Evolutionary conservation across 2,113 vertebrate genomes (phyloP).

Genomic region (Menura novaehollandiae): DNA sequence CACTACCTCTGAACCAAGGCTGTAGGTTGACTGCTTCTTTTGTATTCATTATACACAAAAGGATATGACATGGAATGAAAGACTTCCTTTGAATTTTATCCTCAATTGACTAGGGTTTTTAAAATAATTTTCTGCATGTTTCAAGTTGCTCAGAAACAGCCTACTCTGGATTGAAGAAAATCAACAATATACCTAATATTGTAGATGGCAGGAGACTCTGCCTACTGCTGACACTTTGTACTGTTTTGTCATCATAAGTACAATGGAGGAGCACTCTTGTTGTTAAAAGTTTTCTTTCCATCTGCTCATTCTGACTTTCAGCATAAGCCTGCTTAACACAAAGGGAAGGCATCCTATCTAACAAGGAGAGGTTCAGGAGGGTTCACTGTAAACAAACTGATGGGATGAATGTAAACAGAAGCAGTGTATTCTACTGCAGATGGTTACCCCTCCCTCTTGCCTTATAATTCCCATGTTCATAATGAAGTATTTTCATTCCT

Average conservation of each 20-base stretch:
- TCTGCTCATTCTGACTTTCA: slow-evolving; percentile 61
- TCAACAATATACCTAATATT: not conserved
- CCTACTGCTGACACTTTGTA: slow-evolving; percentile 37
- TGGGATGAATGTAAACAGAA: slow-evolving; percentile 51
- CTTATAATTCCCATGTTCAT: not conserved
- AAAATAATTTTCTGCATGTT: not conserved
- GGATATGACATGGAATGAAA: not conserved
- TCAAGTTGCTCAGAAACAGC: slow-evolving; percentile 46
- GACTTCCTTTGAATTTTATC: not conserved
- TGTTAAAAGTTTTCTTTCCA: slow-evolving; percentile 52
- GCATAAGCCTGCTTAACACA: slow-evolving; percentile 54
- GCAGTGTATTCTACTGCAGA: slow-evolving; percentile 43
- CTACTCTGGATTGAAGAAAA: slow-evolving; percentile 8
- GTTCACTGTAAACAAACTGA: slow-evolving; percentile 64
- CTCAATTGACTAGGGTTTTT: not conserved
- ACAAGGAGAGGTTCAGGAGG: slow-evolving; percentile 44
- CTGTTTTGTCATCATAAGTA: slow-evolving; percentile 25
- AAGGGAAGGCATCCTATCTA: slow-evolving; percentile 27
- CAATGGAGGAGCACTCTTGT: slow-evolving; percentile 50
- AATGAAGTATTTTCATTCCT: slow-evolving; percentile 11
- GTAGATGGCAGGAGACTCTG: slow-evolving; percentile 14
- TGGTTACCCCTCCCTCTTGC: slow-evolving; percentile 27
- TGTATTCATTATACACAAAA: not conserved
- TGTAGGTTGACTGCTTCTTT: not conserved
- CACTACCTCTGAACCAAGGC: not conserved